Evolutionary conservation across 2,888 invertebrate species (phyloP).

Genomic region (Dryobota labecula): DNA sequence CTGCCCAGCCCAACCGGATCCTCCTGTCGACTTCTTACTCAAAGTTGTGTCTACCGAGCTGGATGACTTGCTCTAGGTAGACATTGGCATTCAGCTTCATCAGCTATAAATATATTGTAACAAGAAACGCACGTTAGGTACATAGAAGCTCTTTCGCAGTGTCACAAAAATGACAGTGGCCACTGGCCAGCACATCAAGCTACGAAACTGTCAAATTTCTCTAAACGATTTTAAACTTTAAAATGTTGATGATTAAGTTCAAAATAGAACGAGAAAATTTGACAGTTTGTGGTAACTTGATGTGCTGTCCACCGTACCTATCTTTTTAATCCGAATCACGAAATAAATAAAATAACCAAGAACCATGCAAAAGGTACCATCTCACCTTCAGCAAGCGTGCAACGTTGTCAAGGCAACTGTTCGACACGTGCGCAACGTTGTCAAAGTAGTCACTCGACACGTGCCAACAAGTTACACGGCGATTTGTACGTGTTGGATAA

Average conservation of each 20-base stretch:
- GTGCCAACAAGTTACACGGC: constrained; percentile 19
- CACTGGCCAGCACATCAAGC: too few relatives aligned
- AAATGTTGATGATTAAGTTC: too few relatives aligned
- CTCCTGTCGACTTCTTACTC: too few relatives aligned
- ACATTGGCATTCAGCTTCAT: background rate
- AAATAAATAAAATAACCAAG: constrained; percentile 6
- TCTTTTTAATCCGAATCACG: background rate
- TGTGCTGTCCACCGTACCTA: too few relatives aligned
- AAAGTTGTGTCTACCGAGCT: too few relatives aligned
- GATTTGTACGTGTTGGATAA: constrained; percentile 42
- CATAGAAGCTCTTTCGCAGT: background rate
- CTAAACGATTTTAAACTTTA: too few relatives aligned
- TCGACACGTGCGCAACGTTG: constrained; percentile 13
- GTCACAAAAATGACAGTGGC: background rate
- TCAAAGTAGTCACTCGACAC: constrained; percentile 52
- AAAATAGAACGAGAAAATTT: too few relatives aligned
- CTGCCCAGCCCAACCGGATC: too few relatives aligned
- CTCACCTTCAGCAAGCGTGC: constrained; percentile 17
- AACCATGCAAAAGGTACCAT: constrained; percentile 3
- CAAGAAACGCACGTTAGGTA: background rate
- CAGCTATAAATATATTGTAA: background rate
- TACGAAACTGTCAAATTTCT: too few relatives aligned
- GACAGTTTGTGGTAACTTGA: too few relatives aligned
- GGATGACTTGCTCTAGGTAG: too few relatives aligned
- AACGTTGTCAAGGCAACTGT: constrained; percentile 14